phyloP scores from a whole-genome alignment of 2,113 vertebrate genomes.

The Paradisaea rubra region DNA sequence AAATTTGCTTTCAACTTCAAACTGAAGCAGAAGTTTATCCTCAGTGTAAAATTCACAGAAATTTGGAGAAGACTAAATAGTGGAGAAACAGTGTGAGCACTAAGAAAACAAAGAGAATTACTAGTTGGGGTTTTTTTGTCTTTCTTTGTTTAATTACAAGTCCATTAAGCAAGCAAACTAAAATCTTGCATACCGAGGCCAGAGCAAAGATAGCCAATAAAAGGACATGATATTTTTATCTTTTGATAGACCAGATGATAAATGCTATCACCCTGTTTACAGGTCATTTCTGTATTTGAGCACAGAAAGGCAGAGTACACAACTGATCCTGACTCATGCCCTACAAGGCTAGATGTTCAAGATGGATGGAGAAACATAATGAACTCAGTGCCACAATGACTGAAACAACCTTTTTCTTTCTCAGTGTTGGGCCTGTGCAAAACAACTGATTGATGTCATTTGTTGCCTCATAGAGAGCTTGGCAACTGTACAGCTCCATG shows the following conservation, averaged over 20 bases:
- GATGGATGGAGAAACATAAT: background rate
- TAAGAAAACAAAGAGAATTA: background rate
- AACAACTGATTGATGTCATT: background rate
- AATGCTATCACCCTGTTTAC: background rate
- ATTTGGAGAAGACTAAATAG: background rate
- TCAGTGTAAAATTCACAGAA: background rate
- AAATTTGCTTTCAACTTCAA: background rate
- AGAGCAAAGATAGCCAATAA: background rate
- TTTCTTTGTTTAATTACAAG: background rate
- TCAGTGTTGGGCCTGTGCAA: background rate
- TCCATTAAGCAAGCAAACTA: background rate
- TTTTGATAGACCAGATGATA: background rate
- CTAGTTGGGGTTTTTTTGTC: background rate
- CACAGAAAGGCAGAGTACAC: background rate
- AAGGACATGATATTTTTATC: background rate
- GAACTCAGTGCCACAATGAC: background rate
- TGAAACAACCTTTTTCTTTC: background rate
- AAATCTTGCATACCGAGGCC: background rate
- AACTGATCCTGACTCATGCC: background rate
- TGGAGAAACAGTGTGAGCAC: background rate
- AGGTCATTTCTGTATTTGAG: background rate
- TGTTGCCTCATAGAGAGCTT: background rate
- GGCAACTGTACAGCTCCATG: background rate
- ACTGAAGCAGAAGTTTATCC: background rate
- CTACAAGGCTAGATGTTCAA: background rate